Conservation (phyloP, 2,113 vertebrate genomes). For the Rattus norvegicus region GRCr8 NC_086020.1:250610001-250610500, state of each 20-base stretch:
- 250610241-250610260: neutral
- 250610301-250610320: slow-evolving; percentile 35
- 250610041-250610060: neutral
- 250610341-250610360: slow-evolving; percentile 33
- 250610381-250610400: slow-evolving; percentile 41
- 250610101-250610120: neutral
- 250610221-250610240: slow-evolving; percentile 55
- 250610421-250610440: neutral
- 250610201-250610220: slow-evolving; percentile 43
- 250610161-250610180: neutral
- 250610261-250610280: slow-evolving; percentile 18
- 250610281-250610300: slow-evolving; percentile 16
- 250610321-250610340: slow-evolving; percentile 20
- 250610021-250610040: slow-evolving; percentile 14
- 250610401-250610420: slow-evolving; percentile 38
- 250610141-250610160: neutral
- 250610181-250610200: neutral
- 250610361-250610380: slow-evolving; percentile 1
- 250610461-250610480: neutral
- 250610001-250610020: neutral
- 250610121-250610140: neutral
- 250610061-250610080: slow-evolving; percentile 13
- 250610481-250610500: slow-evolving; percentile 8
- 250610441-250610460: neutral
- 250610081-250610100: neutral